phyloP scores from a whole-genome alignment of 2,113 vertebrate genomes.

The Terrapene triunguis region DNA sequence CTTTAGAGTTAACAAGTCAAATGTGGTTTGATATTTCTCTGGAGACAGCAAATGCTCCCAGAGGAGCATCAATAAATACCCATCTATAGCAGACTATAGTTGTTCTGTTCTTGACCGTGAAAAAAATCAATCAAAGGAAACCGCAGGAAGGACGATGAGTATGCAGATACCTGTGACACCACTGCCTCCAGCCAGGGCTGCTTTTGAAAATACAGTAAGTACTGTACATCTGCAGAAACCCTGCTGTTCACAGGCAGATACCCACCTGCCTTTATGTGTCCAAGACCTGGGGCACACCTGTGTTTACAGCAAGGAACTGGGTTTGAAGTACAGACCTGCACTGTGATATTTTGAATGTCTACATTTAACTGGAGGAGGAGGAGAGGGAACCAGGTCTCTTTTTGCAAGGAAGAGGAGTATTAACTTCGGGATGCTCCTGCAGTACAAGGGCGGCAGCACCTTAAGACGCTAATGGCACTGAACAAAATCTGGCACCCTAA shows the following conservation, averaged over 20 bases:
- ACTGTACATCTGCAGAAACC: background rate
- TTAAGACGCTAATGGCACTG: too few species aligned
- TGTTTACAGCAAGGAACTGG: background rate
- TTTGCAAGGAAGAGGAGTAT: background rate
- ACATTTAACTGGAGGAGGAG: background rate
- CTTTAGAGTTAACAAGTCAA: background rate
- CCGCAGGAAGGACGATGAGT: background rate
- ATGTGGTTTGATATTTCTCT: background rate
- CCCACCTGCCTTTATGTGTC: background rate
- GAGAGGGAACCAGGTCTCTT: background rate
- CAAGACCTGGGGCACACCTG: background rate
- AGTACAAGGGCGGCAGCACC: background rate
- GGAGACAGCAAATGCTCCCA: background rate
- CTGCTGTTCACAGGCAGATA: background rate
- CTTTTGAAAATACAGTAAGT: accelerated
- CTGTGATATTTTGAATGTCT: background rate
- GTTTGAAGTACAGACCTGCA: accelerated
- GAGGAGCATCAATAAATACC: background rate
- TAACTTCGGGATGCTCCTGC: background rate
- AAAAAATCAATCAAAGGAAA: background rate
- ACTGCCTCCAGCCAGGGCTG: background rate
- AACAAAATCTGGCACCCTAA: background rate
- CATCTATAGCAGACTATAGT: background rate
- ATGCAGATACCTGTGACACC: background rate
- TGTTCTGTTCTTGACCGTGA: background rate